Conservation (phyloP, 2,888 invertebrate genomes). For the Belgica antarctica region DNA sequence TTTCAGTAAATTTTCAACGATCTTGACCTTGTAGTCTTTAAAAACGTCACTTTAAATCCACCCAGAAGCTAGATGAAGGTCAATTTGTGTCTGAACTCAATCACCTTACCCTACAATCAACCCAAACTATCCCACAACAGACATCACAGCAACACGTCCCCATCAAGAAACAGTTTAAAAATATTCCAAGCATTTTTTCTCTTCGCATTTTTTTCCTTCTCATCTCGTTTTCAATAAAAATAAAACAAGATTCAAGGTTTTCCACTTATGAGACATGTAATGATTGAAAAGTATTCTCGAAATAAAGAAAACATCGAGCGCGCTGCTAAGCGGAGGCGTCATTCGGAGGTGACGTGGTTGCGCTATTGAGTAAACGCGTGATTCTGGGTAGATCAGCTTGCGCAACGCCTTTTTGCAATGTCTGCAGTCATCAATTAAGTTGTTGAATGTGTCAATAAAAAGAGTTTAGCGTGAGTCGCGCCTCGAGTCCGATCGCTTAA, state of each 20-base stretch:
- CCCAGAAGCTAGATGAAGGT: too few relatives aligned
- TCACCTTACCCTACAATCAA: too few relatives aligned
- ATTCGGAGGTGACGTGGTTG: conserved; percentile 10
- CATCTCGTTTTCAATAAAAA: conserved; percentile 30
- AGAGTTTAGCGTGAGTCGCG: neutral
- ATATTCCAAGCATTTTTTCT: conserved; percentile 32
- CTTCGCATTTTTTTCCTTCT: conserved; percentile 4
- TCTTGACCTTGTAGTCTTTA: too few relatives aligned
- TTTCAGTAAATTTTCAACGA: too few relatives aligned
- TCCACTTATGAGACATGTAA: conserved; percentile 33
- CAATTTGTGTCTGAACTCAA: too few relatives aligned
- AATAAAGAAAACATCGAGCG: conserved; percentile 10
- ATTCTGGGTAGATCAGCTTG: neutral
- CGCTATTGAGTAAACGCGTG: neutral
- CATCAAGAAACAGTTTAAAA: conserved; percentile 24
- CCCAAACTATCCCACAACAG: neutral
- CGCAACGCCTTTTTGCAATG: conserved; percentile 2
- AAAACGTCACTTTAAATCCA: too few relatives aligned
- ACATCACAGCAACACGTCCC: too few relatives aligned
- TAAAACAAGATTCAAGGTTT: conserved; percentile 38
- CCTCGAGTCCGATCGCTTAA: conserved; percentile 7
- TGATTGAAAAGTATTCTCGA: conserved; percentile 41
- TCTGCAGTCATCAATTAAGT: neutral
- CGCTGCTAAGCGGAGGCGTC: conserved; percentile 13
- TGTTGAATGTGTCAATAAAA: conserved; percentile 16